These are phyloP conservation scores for Melipona quadrifasciata DNA, from an alignment of 1,140 invertebrate species.

Conservation along the genomic window DNA sequence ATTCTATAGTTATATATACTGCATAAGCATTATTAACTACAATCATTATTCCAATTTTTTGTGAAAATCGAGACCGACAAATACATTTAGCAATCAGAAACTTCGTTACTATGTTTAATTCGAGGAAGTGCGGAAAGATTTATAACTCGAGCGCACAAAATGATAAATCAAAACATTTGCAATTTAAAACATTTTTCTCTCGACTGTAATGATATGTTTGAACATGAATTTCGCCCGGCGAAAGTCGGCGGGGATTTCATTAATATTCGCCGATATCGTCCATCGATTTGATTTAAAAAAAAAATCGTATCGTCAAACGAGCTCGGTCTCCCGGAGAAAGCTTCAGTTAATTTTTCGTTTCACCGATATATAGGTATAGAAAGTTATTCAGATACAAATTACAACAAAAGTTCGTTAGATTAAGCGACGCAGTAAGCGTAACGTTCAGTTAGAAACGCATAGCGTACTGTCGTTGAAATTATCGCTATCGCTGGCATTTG, in stretches of 20 bases:
- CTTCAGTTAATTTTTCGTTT: background rate
- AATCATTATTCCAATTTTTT: background rate
- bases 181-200: background rate
- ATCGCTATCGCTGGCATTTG: background rate
- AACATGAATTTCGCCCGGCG: background rate
- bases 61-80: background rate
- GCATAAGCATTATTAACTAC: background rate
- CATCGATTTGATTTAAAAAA: background rate
- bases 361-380: constrained; percentile 6
- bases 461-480: background rate
- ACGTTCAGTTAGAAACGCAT: background rate
- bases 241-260: constrained; percentile 41
- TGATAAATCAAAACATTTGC: background rate
- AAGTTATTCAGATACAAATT: background rate
- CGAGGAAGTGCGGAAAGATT: background rate
- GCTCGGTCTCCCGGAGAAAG: constrained; percentile 4
- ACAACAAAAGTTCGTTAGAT: too few species aligned
- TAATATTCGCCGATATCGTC: background rate
- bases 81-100: background rate
- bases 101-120: background rate
- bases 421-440: too few species aligned
- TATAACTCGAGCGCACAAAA: background rate
- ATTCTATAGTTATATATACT: too few species aligned
- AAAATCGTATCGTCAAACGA: background rate
- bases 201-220: background rate